Evolutionary conservation across 2,113 vertebrate genomes (phyloP).

Genomic region (Hemiprocne comata): DNA sequence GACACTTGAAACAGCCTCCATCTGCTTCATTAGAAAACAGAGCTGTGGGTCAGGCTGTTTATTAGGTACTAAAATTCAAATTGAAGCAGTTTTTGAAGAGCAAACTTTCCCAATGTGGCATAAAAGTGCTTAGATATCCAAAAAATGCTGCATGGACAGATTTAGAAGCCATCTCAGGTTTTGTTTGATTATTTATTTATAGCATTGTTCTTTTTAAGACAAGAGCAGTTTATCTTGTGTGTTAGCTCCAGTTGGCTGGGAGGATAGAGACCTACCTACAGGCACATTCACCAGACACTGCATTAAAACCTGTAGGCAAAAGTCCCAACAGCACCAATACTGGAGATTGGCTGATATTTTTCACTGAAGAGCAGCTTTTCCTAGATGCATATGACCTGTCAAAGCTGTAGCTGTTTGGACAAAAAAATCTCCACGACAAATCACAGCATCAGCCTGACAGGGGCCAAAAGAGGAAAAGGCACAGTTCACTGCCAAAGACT

Average conservation of each 20-base stretch:
- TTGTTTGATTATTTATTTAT: slow-evolving; percentile 34
- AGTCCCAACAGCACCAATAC: neutral
- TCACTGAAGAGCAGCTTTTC: neutral
- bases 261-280: neutral
- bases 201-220: slow-evolving; percentile 7
- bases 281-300: neutral
- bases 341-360: neutral
- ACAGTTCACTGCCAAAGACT: neutral
- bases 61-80: slow-evolving; percentile 58
- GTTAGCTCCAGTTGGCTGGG: neutral
- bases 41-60: slow-evolving; percentile 45
- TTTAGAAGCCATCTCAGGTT: slow-evolving; percentile 9
- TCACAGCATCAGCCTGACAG: neutral
- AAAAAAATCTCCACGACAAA: neutral
- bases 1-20: neutral
- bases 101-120: neutral
- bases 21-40: slow-evolving; percentile 33
- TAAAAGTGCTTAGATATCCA: neutral
- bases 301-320: neutral
- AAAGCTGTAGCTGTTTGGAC: neutral
- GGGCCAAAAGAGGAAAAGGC: neutral
- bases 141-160: neutral
- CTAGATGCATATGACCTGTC: neutral
- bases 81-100: slow-evolving; percentile 23
- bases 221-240: neutral